A percentile compares a stretch with the other conserved stretches of the same genome.
phyloP scores from a whole-genome alignment of 2,888 invertebrate genomes.

The Hirudinaria manillensis region DNA sequence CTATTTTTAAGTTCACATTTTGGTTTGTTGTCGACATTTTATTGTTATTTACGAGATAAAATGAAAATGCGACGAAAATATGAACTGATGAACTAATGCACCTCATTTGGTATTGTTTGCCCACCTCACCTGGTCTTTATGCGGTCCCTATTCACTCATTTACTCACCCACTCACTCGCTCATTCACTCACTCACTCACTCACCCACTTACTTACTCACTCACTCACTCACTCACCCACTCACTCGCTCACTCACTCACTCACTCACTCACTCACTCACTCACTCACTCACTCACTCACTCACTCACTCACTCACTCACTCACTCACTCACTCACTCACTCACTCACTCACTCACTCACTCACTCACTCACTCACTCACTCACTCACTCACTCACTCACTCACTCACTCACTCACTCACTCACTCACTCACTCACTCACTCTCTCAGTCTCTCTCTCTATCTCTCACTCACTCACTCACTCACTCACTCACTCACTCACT shows the following conservation, averaged over 20 bases:
- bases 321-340: background rate
- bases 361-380: constrained; percentile 16
- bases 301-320: constrained; percentile 16
- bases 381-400: constrained; percentile 16
- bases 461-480: constrained; percentile 19
- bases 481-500: constrained; percentile 15
- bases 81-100: too few relatives aligned
- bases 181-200: constrained; percentile 13
- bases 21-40: too few relatives aligned
- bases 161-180: constrained; percentile 18
- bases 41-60: too few relatives aligned
- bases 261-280: constrained; percentile 27
- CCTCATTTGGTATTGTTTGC: too few relatives aligned
- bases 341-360: constrained; percentile 28
- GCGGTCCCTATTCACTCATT: constrained; percentile 29
- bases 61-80: too few relatives aligned
- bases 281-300: constrained; percentile 15
- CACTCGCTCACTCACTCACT: constrained; percentile 30
- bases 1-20: too few relatives aligned
- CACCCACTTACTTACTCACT: constrained; percentile 1
- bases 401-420: constrained; percentile 14
- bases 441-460: constrained; percentile 28
- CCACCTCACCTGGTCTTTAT: too few relatives aligned
- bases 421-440: constrained; percentile 26
- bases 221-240: constrained; percentile 24